phyloP scores from a whole-genome alignment of 2,888 invertebrate species.

The Strigamia maritima region DNA sequence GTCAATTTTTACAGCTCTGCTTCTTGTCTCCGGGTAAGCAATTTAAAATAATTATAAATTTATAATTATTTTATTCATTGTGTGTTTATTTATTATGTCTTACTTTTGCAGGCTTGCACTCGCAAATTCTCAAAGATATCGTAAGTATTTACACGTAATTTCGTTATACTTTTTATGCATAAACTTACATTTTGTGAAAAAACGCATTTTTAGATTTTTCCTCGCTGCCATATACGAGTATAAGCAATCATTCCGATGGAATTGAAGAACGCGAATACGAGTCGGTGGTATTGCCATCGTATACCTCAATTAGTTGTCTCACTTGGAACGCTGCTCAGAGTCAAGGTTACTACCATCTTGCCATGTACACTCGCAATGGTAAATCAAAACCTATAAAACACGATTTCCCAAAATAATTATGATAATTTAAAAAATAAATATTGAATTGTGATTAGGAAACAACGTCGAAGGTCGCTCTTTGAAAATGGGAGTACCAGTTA shows the following conservation, averaged over 20 bases:
- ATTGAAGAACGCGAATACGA: slow-evolving; percentile 29
- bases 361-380: slow-evolving; percentile 27
- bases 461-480: not conserved
- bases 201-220: not conserved
- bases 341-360: slow-evolving; percentile 23
- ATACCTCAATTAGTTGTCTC: not conserved
- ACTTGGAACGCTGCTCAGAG: not conserved
- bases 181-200: not conserved
- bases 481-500: slow-evolving; percentile 26
- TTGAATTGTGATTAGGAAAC: not conserved
- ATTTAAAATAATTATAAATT: not conserved
- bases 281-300: not conserved
- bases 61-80: not conserved
- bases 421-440: not conserved
- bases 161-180: not conserved
- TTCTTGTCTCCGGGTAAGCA: not conserved
- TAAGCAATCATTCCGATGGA: not conserved
- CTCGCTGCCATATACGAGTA: not conserved
- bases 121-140: not conserved
- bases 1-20: not conserved
- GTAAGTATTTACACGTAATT: not conserved
- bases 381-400: not conserved
- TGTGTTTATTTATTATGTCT: not conserved
- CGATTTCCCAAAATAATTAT: not conserved
- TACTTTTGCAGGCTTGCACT: not conserved